Base-by-base conservation (phyloP, 2,797 vertebrate genomes). In the Acropternis orthonyx region DNA sequence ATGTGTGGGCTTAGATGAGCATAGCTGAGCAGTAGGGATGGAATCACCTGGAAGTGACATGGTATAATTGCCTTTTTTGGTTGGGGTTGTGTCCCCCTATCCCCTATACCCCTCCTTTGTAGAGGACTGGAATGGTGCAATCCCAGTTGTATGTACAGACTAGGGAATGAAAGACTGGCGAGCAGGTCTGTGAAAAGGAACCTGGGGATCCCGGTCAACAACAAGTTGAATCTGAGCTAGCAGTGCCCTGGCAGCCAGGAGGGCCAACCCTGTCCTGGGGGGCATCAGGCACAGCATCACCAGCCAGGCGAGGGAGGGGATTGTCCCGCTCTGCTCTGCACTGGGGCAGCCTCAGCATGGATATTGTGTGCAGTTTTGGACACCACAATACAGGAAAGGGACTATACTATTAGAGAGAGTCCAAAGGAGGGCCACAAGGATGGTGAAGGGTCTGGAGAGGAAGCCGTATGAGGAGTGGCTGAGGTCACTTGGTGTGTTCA, bases 1-100 rank as follows among this genome's bases (percentile, higher is more conserved):
- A n/a, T 62, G 20, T 26, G 8, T 28, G 16, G 14, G 8, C 17
- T 86, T 73, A 68, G 28, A 30, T 73, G n/a, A 71, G 34, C 1
- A 2, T 73, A 68, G 28, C n/a, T 73, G n/a, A 71, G 34, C 1
- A 2, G 9, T n/a, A 36, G 49, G 6, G 8, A n/a, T 71, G 12
- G 24, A n/a, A 18, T 68, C 30, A 65, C 12, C 6, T 34, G 14
- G 9, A 78, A 78, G 9, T 43, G 18, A 28, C 8, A 23, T 1
- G 5, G 23, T 54, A 19, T 51, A 9, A 10, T 6, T 49, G 9
- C 5, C 6, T 46, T 49, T 76, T 80, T 32, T 14, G 8, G 2
- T 5, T 48, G 17, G 6, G 5, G 8, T 18, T 0, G 0, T 62
- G 13, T 48, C 2, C 3, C 13, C 7, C 7, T 8, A 8, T 27